phyloP scores from a whole-genome alignment of 2,888 invertebrate genomes.

The Gerris lacustris region DNA sequence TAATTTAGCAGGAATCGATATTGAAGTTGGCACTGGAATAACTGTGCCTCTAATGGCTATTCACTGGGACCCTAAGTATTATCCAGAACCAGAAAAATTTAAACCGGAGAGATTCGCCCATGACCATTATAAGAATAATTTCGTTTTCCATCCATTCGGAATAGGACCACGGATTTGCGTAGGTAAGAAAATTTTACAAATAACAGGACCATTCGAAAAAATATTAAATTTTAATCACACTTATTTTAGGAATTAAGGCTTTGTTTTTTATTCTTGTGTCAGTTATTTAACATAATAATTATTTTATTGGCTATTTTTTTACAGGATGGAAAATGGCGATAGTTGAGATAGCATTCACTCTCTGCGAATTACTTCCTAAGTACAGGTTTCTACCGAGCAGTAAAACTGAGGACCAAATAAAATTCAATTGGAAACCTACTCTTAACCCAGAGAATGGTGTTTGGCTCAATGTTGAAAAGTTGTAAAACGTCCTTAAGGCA shows the following conservation, averaged over 20 bases:
- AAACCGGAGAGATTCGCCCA: constrained; percentile 19
- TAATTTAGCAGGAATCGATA: constrained; percentile 10
- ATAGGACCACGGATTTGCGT: constrained; percentile 19
- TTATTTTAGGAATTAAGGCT: too few species aligned
- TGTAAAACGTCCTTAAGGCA: background rate
- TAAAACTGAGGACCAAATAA: background rate
- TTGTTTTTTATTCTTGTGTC: too few species aligned
- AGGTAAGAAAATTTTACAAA: constrained; percentile 11
- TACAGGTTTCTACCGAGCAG: background rate
- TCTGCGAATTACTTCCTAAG: background rate
- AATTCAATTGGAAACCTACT: background rate
- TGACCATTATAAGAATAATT: background rate
- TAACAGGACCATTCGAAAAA: too few species aligned
- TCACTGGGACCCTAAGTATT: constrained; percentile 21
- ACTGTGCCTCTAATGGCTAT: constrained; percentile 20
- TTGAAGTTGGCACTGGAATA: constrained; percentile 20
- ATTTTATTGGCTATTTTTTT: background rate
- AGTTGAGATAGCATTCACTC: background rate
- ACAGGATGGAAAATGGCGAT: constrained; percentile 3
- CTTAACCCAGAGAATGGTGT: background rate
- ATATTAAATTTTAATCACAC: too few species aligned
- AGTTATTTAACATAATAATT: too few species aligned
- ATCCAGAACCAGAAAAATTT: constrained; percentile 18
- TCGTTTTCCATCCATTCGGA: constrained; percentile 21
- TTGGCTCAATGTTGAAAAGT: background rate